phyloP scores from a whole-genome alignment of 2,797 vertebrate genomes.

The Sebastolobus alascanus region DNA sequence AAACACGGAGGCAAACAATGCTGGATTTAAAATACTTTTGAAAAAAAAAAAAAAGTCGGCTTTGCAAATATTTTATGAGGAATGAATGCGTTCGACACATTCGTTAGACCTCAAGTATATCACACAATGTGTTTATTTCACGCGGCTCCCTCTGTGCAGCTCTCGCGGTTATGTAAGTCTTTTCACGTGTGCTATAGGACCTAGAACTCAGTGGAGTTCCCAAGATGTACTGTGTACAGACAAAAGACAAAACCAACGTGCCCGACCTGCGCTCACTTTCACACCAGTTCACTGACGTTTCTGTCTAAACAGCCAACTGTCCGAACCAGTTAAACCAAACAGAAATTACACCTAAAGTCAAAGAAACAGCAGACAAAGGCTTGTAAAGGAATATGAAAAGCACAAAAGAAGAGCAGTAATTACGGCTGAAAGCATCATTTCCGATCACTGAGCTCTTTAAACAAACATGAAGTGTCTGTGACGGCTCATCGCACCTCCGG shows the following conservation, averaged over 20 bases:
- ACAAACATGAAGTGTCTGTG: conserved; percentile 32
- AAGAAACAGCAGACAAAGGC: neutral
- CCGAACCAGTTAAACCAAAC: neutral
- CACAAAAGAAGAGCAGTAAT: conserved; percentile 20
- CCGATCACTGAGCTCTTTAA: conserved; percentile 1
- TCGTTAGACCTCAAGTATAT: neutral
- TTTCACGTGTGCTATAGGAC: neutral
- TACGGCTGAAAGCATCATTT: conserved; percentile 28
- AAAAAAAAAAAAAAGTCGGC: neutral
- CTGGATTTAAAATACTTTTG: neutral
- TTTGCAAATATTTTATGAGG: neutral
- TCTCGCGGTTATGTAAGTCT: neutral
- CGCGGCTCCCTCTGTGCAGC: neutral
- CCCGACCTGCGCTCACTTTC: neutral
- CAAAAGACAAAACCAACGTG: too few relatives aligned
- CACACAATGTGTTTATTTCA: neutral
- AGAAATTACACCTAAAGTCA: neutral
- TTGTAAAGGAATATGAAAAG: neutral
- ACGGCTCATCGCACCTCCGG: conserved; percentile 16
- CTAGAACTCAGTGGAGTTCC: neutral
- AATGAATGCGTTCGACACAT: neutral
- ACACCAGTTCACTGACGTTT: neutral
- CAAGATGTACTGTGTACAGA: neutral
- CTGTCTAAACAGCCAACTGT: neutral
- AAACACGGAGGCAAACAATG: neutral